Evolutionary conservation across 2,797 vertebrate species (phyloP), one percentile per base, ranked within the genome.

Genomic region (Phataginus tetradactyla): DNA sequence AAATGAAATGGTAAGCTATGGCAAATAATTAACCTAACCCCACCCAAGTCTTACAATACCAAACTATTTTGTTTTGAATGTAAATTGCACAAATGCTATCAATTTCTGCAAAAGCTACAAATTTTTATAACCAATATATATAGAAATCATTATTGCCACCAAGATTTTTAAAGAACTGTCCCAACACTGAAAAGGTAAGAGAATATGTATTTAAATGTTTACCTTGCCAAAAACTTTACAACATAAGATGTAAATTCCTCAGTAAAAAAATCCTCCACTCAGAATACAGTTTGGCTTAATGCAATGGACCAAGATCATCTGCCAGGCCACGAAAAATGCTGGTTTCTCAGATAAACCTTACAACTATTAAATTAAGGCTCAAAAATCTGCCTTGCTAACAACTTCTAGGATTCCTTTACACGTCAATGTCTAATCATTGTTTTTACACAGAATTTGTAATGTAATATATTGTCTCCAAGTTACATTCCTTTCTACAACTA

Each of bases 41-140:
- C 13, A 49, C 18, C 23, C 7, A 29, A 45, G 39, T 34, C 55
- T 42, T 86, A 86, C 59, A 74, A 45, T 45, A 81, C 20, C 21
- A 32, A 72, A 86, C 42, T n/a, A 55, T 45, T 83, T 74, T 55
- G 32, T 63, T 94, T 86, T 51, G 23, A 83, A 86, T 32, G 69
- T 14, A 85, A 94, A 87, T 10, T 42, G n/a, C 15, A 96, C 37
- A 90, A 92, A 89, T 49, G 14, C 14, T 86, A 89, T 63, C 51
- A 25, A 79, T 34, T 49, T 91, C 64, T 74, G 71, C 72, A 91
- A 77, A 0, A 55, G 34, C 15, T 72, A 5, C 9, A 77, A 11
- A 20, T 74, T 66, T 69, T 72, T 89, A 77, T 49, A 63, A 68
- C 63, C n/a, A 90, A 53, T 69, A 69, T 4, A 69, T 25, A 86